phyloP scores from a whole-genome alignment of 2,113 vertebrate genomes.

The Pseudonaja textilis region DNA sequence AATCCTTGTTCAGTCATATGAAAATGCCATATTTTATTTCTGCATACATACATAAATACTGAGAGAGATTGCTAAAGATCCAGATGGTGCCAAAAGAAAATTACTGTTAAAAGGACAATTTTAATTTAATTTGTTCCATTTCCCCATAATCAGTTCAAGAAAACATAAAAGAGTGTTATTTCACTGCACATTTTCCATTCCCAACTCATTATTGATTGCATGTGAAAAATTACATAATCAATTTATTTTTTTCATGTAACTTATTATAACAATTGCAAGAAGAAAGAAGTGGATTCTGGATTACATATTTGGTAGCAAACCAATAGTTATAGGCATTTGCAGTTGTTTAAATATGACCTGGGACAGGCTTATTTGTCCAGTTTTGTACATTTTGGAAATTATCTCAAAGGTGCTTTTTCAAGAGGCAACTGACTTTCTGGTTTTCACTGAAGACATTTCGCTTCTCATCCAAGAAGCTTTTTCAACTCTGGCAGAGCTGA shows the following conservation, averaged over 20 bases:
- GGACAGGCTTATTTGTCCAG: background rate
- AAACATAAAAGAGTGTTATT: background rate
- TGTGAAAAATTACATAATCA: background rate
- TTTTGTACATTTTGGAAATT: background rate
- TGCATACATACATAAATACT: background rate
- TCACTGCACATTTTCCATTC: background rate
- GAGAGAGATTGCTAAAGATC: background rate
- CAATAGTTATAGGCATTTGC: background rate
- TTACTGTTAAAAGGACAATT: background rate
- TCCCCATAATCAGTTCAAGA: background rate
- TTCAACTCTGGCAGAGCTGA: background rate
- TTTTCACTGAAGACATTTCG: background rate
- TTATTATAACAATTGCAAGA: background rate
- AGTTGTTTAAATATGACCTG: background rate
- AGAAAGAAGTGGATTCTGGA: background rate
- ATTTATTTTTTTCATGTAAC: no score
- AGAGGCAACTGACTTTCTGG: background rate
- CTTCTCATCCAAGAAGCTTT: background rate
- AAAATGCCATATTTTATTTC: constrained; percentile 5
- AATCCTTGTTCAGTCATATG: constrained; percentile 28
- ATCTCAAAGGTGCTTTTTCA: background rate
- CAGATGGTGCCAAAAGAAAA: background rate
- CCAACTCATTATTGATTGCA: background rate
- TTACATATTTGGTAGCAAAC: background rate
- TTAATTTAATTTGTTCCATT: background rate